These are phyloP conservation scores for Cephus runcator DNA, from an alignment of 2,888 invertebrate species.

Conservation along the genomic window DNA sequence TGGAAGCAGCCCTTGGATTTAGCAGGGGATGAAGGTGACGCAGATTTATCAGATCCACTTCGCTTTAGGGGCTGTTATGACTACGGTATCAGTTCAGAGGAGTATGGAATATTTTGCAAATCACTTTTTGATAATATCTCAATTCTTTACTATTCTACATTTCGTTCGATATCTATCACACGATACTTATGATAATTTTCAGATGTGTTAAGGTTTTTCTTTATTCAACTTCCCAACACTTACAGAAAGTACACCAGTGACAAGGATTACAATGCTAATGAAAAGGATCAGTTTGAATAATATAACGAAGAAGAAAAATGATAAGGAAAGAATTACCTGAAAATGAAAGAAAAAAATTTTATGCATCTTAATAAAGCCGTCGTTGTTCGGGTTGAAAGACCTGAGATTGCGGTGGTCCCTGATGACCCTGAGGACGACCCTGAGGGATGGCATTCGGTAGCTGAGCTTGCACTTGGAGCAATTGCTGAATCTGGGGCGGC, in stretches of 20 bases:
- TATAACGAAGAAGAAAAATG: no score
- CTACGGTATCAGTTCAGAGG: not conserved
- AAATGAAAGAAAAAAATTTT: no score
- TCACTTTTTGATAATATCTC: not conserved
- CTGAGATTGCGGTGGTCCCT: not conserved
- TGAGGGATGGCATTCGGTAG: not conserved
- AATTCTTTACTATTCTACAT: not conserved
- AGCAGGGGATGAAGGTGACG: constrained; percentile 5
- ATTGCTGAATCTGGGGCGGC: constrained; percentile 42
- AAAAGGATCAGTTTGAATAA: no score
- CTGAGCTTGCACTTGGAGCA: constrained; percentile 33
- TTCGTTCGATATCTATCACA: not conserved
- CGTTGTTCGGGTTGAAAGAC: constrained; percentile 11
- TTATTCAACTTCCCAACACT: not conserved
- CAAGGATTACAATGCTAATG: no score
- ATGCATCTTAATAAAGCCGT: constrained; percentile 2
- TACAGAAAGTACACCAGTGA: not conserved
- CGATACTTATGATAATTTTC: not conserved
- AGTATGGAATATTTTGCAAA: constrained; percentile 5
- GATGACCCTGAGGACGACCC: not conserved
- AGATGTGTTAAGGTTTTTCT: not conserved
- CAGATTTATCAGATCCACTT: constrained; percentile 14
- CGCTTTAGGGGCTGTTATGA: constrained; percentile 1
- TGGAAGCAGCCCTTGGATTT: constrained; percentile 3
- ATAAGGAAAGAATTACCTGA: no score